A percentile compares a stretch with the other conserved stretches of the same genome.
Conservation (phyloP, 2,113 vertebrate species). For the Suncus etruscus region DNA sequence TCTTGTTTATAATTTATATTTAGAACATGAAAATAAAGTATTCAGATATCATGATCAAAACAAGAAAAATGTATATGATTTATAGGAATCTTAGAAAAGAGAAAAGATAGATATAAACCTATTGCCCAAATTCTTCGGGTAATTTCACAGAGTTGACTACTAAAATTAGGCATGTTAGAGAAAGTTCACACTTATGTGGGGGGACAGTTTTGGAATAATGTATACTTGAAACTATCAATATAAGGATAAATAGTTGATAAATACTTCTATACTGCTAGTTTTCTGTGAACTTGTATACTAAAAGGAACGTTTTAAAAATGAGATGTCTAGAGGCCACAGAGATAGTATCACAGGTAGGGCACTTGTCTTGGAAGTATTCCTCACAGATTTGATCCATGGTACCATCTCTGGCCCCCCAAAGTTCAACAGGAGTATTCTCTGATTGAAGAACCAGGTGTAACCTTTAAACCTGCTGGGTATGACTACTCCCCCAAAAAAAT, state of each 20-base stretch:
- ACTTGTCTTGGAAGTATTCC: too few relatives aligned
- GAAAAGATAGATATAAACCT: background rate
- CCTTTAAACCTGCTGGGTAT: too few relatives aligned
- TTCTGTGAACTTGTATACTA: background rate
- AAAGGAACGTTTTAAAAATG: background rate
- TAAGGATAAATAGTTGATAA: background rate
- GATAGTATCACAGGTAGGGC: too few relatives aligned
- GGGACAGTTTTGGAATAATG: too few relatives aligned
- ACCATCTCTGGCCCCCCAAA: too few relatives aligned
- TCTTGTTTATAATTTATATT: slow-evolving; percentile 39
- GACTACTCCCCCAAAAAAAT: too few relatives aligned
- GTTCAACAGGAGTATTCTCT: too few relatives aligned
- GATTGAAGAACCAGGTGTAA: too few relatives aligned
- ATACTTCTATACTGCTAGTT: background rate
- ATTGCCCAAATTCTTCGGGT: background rate
- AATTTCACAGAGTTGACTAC: background rate
- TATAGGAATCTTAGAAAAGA: background rate
- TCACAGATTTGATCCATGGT: too few relatives aligned
- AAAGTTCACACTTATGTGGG: too few relatives aligned
- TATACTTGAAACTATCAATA: too few relatives aligned
- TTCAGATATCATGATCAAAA: background rate
- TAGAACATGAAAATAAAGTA: slow-evolving; percentile 7
- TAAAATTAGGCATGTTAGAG: background rate
- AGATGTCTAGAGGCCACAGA: too few relatives aligned
- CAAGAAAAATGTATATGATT: background rate